Percentiles rank a stretch among this genome's conserved stretches.
Conservation (phyloP, 1,140 invertebrate species). For the Tribolium castaneum region DNA sequence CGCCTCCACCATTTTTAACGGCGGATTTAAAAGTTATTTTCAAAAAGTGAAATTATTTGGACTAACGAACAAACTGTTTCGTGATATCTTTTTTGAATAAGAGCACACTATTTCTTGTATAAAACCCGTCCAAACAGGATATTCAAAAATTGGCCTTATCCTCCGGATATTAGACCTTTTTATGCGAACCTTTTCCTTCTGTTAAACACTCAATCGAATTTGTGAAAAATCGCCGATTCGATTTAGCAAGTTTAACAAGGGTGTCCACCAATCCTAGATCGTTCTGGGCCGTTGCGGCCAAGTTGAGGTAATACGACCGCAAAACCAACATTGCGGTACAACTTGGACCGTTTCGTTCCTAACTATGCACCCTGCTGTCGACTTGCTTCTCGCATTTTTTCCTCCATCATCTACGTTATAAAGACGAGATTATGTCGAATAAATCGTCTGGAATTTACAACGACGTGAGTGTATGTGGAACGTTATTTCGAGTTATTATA, state of each 20-base stretch:
- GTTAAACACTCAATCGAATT: neutral
- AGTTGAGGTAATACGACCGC: slow-evolving; percentile 28
- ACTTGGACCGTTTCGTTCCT: slow-evolving; percentile 20
- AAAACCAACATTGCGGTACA: slow-evolving; percentile 25
- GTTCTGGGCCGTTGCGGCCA: neutral
- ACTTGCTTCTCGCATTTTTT: neutral
- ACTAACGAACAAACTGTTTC: too few relatives aligned
- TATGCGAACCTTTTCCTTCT: neutral
- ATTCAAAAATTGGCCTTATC: neutral
- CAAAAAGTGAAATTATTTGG: too few relatives aligned
- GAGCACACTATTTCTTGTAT: neutral
- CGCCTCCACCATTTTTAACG: slow-evolving; percentile 1
- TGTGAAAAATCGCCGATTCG: neutral
- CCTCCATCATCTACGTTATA: slow-evolving; percentile 1
- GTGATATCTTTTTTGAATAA: too few relatives aligned
- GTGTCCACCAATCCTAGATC: slow-evolving; percentile 11
- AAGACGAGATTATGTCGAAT: slow-evolving; percentile 29
- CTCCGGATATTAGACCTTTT: neutral
- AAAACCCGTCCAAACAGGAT: neutral
- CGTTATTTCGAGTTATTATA: slow-evolving; percentile 37
- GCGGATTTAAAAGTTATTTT: too few relatives aligned
- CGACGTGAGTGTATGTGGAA: neutral
- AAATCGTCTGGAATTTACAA: slow-evolving; percentile 42
- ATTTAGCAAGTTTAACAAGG: neutral
- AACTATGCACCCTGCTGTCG: neutral